These are phyloP conservation scores for Acipenser oxyrinchus DNA, from an alignment of 2,797 vertebrate species.

Conservation along the genomic window DNA sequence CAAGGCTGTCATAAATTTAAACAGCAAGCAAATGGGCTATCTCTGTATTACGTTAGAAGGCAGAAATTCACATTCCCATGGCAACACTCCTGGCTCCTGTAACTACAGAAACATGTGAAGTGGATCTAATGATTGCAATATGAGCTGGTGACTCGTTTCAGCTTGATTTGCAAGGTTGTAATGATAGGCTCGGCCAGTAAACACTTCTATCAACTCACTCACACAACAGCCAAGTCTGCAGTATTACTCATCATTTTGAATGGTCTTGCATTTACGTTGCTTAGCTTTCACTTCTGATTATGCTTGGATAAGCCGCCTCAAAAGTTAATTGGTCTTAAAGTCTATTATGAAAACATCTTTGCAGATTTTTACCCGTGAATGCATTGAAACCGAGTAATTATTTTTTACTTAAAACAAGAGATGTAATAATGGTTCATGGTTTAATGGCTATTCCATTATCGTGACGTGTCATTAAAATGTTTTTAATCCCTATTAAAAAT, in stretches of 20 bases:
- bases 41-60: slow-evolving; percentile 39
- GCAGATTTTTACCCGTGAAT: too few relatives aligned
- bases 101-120: slow-evolving; percentile 21
- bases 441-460: too few relatives aligned
- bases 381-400: too few relatives aligned
- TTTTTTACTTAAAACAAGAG: too few relatives aligned
- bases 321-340: too few relatives aligned
- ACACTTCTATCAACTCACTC: slow-evolving; percentile 42
- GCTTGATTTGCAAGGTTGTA: slow-evolving; percentile 48
- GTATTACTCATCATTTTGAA: neutral
- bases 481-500: too few relatives aligned
- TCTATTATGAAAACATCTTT: too few relatives aligned
- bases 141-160: slow-evolving; percentile 50
- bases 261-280: slow-evolving; percentile 5
- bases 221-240: slow-evolving; percentile 33
- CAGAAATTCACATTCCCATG: slow-evolving; percentile 56
- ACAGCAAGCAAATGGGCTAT: slow-evolving; percentile 14
- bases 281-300: slow-evolving; percentile 43
- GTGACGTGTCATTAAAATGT: too few relatives aligned
- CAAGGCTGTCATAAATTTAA: too few relatives aligned
- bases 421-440: too few relatives aligned
- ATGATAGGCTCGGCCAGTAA: slow-evolving; percentile 48
- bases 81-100: slow-evolving; percentile 46
- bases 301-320: slow-evolving; percentile 41
- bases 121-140: slow-evolving; percentile 52